Conservation (phyloP, 2,797 vertebrate species). For the Scolopax bukidnonensis region DNA sequence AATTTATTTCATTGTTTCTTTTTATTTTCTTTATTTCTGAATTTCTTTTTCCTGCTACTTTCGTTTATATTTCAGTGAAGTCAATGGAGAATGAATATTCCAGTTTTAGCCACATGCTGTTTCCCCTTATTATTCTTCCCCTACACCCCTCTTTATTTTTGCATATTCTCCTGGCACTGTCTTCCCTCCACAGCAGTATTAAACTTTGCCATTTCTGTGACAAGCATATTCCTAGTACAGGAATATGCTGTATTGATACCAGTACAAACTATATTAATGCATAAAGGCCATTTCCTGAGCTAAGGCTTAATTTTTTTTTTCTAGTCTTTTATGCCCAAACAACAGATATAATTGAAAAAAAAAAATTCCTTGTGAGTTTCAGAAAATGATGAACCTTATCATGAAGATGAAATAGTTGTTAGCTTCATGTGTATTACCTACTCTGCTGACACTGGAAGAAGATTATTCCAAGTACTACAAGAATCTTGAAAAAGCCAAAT, state of each 20-base stretch:
- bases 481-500: not conserved
- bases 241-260: not conserved
- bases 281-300: not conserved
- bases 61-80: not conserved
- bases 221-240: not conserved
- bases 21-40: not conserved
- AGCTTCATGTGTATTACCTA: not conserved
- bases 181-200: not conserved
- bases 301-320: not conserved
- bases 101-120: not conserved
- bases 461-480: not conserved
- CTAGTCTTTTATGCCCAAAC: not conserved
- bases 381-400: not conserved
- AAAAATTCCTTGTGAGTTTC: not conserved
- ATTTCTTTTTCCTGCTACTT: not conserved
- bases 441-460: not conserved
- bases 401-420: not conserved
- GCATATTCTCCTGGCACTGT: not conserved
- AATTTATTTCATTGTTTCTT: not conserved
- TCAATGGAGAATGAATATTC: not conserved
- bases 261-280: not conserved
- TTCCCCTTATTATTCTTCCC: not conserved
- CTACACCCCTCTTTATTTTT: not conserved
- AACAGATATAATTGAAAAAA: not conserved
- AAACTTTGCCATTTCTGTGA: not conserved